Evolutionary conservation across 2,113 vertebrate species (phyloP).

Genomic region (Mesocricetus auratus): DNA sequence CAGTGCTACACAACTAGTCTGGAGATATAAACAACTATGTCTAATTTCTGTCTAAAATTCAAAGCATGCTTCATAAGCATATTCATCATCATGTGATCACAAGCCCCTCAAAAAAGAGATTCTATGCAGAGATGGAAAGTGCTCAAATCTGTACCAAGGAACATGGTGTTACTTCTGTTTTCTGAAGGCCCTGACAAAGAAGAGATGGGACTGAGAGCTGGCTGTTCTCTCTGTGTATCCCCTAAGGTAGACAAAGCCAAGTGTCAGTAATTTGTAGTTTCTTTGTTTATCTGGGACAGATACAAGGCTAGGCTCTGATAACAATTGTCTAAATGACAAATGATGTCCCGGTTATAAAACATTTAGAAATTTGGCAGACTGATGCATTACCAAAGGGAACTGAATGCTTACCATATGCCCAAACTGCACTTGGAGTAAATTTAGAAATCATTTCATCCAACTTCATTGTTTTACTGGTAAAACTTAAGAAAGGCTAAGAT

Average conservation of each 20-base stretch:
- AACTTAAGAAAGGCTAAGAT: neutral
- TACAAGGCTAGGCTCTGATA: constrained; percentile 74
- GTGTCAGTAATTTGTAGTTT: constrained; percentile 76
- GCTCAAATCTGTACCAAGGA: neutral
- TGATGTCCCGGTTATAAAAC: constrained; percentile 69
- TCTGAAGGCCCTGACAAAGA: neutral
- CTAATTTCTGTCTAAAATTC: constrained; percentile 30
- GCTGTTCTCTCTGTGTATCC: neutral
- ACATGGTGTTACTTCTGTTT: neutral
- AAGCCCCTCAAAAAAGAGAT: neutral
- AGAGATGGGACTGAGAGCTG: constrained; percentile 59
- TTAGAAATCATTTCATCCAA: neutral
- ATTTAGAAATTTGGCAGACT: constrained; percentile 81
- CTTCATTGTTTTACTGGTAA: constrained; percentile 2
- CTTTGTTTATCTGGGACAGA: constrained; percentile 78
- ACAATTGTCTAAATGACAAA: constrained; percentile 68
- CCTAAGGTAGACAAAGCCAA: constrained; percentile 77
- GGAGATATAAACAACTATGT: neutral
- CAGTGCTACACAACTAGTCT: neutral
- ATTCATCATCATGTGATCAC: neutral
- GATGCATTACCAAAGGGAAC: constrained; percentile 65
- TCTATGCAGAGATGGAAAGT: neutral
- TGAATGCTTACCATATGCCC: constrained; percentile 2
- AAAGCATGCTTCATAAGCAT: neutral
- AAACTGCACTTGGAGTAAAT: neutral